Evolutionary conservation across 2,113 vertebrate species (phyloP), one percentile per base, ranked within the genome.

Genomic region (Riparia riparia): DNA sequence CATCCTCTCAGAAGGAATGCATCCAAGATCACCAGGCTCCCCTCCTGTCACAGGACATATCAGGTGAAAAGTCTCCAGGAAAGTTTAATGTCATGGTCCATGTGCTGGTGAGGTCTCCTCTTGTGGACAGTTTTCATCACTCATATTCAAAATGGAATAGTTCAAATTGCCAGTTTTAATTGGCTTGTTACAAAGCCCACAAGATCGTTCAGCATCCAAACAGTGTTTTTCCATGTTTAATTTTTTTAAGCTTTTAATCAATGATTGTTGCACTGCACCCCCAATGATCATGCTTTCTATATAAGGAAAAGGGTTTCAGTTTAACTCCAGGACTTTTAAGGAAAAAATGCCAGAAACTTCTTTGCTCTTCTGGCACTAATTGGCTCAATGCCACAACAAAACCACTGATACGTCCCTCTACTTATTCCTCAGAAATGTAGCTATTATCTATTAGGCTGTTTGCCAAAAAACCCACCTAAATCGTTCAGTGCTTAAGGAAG

Each of bases 211-310:
- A 50, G 7, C 5, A 34, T 5, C 22, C 44, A 42, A 8, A n/a
- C 54, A 7, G 7, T 19, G 5, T 0, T 73, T 88, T 51, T 63
- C 8, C 14, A 22, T 4, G 25, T 6, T 7, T 29, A 3, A 10
- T 5, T 39, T 49, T 53, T 34, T 51, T 17, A 15, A 64, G 8
- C 5, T 47, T 72, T 69, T 71, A 93, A 49, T 22, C 31, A 4
- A 15, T 22, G 2, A 25, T 56, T 50, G 14, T 51, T 42, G 42
- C 42, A 42, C 42, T 42, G 42, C 42, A 42, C 14, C 42, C 42
- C 42, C 42, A 14, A 42, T 7, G 16, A 42, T 6, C 8, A 42
- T 42, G 42, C 16, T 42, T 42, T 42, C 42, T 14, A 42, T 42
- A 42, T 42, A 42, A 42, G 42, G 42, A 42, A 42, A 42, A 42